Evolutionary conservation across 1,140 invertebrate species (phyloP).

Genomic region (Mycetomoellerius zeteki): DNA sequence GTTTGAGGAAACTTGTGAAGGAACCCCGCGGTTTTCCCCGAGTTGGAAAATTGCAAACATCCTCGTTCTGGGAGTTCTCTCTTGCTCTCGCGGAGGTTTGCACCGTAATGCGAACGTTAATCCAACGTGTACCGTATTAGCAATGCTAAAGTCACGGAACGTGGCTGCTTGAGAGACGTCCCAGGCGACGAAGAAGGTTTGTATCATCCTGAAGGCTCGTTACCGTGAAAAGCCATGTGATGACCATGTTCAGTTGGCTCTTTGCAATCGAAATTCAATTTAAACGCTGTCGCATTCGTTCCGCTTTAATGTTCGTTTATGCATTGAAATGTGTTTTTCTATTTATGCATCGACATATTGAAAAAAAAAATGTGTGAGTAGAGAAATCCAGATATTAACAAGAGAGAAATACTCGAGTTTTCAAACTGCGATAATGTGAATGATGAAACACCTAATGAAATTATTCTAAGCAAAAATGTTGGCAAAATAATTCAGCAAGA

Average conservation of each 20-base stretch:
- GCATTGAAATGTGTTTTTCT: slow-evolving; percentile 15
- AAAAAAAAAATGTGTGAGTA: background rate
- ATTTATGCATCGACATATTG: background rate
- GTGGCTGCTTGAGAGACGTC: slow-evolving; percentile 1
- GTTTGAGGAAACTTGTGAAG: slow-evolving; percentile 15
- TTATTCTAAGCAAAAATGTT: background rate
- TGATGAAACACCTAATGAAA: background rate
- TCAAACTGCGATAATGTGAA: background rate
- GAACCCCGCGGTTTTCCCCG: slow-evolving; percentile 18
- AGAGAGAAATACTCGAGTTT: background rate
- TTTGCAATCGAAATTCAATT: slow-evolving; percentile 36
- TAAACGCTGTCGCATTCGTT: background rate
- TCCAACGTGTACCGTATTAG: slow-evolving; percentile 50
- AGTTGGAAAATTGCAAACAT: slow-evolving; percentile 41
- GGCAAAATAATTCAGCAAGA: background rate
- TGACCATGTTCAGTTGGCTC: slow-evolving; percentile 5
- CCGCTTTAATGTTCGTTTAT: background rate
- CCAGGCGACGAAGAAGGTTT: slow-evolving; percentile 26
- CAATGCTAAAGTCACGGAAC: slow-evolving; percentile 47
- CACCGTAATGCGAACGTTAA: slow-evolving; percentile 23
- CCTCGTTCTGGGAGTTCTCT: background rate
- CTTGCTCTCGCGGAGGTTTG: slow-evolving; percentile 10
- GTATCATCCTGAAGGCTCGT: slow-evolving; percentile 21
- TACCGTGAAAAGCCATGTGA: background rate
- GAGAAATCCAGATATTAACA: background rate